Evolutionary conservation across 2,888 invertebrate species (phyloP).

Genomic region (Rapana venosa): DNA sequence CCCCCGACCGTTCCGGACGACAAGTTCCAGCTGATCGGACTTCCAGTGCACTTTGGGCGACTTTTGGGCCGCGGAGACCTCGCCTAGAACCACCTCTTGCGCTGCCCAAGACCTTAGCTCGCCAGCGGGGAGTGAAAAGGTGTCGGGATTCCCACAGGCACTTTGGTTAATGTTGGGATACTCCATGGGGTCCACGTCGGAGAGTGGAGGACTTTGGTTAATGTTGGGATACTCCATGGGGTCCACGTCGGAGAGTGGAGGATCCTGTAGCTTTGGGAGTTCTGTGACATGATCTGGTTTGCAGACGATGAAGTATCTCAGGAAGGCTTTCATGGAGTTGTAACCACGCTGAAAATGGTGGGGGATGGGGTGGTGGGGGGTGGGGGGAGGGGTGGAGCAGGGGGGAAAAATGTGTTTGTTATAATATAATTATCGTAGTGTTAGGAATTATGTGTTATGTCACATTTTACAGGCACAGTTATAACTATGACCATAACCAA

Average conservation of each 20-base stretch:
- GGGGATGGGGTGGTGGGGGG: not conserved
- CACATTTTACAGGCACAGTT: too few relatives aligned
- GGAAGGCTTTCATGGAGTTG: constrained; percentile 49
- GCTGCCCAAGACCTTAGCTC: not conserved
- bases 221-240: not conserved
- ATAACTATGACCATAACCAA: too few relatives aligned
- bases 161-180: not conserved
- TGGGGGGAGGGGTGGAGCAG: not conserved
- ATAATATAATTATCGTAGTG: too few relatives aligned
- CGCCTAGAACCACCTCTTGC: not conserved
- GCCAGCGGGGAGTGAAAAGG: not conserved
- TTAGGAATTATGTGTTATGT: too few relatives aligned
- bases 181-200: too few relatives aligned
- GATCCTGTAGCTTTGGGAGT: not conserved
- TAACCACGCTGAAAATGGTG: constrained; percentile 50
- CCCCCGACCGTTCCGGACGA: not conserved
- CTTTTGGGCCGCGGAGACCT: not conserved
- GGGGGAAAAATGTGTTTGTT: not conserved
- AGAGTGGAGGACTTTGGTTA: not conserved
- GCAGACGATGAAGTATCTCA: constrained; percentile 49
- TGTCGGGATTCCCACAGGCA: not conserved
- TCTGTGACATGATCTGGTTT: constrained; percentile 36
- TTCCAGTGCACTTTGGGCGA: not conserved
- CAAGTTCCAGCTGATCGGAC: not conserved
- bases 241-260: not conserved